Base-by-base conservation (phyloP, 2,888 invertebrate genomes). In the Troides oblongomaculatus region DNA sequence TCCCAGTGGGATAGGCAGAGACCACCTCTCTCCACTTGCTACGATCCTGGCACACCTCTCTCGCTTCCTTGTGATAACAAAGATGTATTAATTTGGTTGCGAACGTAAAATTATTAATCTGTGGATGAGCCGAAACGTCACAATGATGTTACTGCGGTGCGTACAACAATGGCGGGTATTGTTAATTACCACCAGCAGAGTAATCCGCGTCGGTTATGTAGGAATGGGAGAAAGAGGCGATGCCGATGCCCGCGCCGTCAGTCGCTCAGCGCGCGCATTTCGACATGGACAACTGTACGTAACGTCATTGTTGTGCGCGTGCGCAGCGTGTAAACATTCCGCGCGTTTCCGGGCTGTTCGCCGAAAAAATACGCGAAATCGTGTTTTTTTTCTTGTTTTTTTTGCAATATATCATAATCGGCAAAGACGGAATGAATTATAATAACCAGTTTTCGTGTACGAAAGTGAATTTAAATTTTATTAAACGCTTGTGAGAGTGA, bases 211-310 rank as follows among this genome's bases (percentile, higher is more conserved):
- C 81, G 80, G 79, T 81, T 84, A 89, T 87, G 88, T 88, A 87
- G 91, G 90, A 90, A 91, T 91, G 92, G 92, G 89, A 89, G 92
- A 90, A 90, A 89, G 90, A 90, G 86, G 39, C 85, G 86, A 80
- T 84, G 87, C 85, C 84, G 83, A 78, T 83, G 88, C 80, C 84
- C 86, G 86, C 85, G 25, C 79, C 81, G 78, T 82, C 92, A 91
- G 91, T 92, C 91, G 85, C 78, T 82, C 83, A 71, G 84, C 90
- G 85, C 89, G 89, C 90, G 87, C 86, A 92, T 87, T 90, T 91
- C 91, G 89, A 90, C 82, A 90, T 91, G 90, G 92, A 90, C 92
- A 91, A 87, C 87, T 89, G 85, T 87, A 84, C 84, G 83, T 87
- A 87, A 87, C 88, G 84, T 86, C 81, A 78, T 76, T 79, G 77